Base-by-base conservation (phyloP, 1,140 invertebrate species). In the Sycobia sp. region DNA sequence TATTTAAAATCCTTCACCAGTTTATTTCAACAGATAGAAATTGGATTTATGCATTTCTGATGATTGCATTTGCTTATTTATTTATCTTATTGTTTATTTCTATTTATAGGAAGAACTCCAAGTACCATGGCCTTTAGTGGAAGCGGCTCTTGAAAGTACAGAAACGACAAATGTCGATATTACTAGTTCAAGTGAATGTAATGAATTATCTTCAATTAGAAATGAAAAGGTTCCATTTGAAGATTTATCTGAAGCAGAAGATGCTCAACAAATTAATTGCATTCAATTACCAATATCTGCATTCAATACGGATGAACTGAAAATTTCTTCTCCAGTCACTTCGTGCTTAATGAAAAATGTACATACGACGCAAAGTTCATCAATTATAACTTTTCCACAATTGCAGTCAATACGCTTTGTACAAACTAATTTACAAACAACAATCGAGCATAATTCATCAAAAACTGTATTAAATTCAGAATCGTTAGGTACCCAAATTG, bases 81-180 rank as follows among this genome's bases (percentile, higher is more conserved):
- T n/a, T n/a, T n/a, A n/a, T n/a, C n/a, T n/a, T n/a, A n/a, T n/a
- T n/a, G n/a, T n/a, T n/a, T n/a, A n/a, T 62, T 68, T 39, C 2
- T 44, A 50, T 61, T 59, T 29, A 78, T 76, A 79, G 64, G 78
- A 81, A 53, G 79, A 81, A 22, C 67, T 80, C 22, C 79, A 79
- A 47, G 76, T 79, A 47, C 76, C 79, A n/a, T 81, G 79, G 79
- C 78, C 79, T 22, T 46, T 80, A 44, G 79, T 81, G 3, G 77
- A 77, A 5, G 75, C 80, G n/a, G 78, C 78, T 22, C 55, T 81
- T 13, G 80, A 81, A 56, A 75, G 73, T 23, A 72, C 78, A 2
- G 74, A 78, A 4, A 73, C 76, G 5, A 73, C 78, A n/a, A 81
- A 81, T 36, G 78, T 81, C 11, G 78, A 76, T 4, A 76, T 80